phyloP scores from a whole-genome alignment of 2,797 vertebrate genomes.

The Microtus agrestis region DNA sequence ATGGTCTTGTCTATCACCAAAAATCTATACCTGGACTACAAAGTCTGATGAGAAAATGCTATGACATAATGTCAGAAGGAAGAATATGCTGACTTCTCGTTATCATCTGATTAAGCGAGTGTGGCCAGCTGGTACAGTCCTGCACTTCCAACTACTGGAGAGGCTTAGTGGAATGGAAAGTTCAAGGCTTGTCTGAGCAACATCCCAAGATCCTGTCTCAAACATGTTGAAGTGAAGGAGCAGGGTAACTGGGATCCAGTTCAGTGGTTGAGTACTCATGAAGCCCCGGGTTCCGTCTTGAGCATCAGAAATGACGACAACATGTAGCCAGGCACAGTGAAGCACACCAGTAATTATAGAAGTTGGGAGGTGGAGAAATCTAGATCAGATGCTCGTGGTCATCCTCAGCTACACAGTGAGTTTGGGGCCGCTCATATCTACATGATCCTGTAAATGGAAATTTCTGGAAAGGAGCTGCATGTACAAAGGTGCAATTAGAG shows the following conservation, averaged over 20 bases:
- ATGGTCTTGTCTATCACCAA: background rate
- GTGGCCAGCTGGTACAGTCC: background rate
- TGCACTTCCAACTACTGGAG: no score
- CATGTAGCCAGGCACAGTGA: background rate
- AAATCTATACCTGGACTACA: background rate
- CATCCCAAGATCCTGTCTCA: background rate
- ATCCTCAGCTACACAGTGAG: background rate
- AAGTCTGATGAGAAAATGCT: background rate
- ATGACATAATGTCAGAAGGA: background rate
- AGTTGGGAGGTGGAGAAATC: background rate
- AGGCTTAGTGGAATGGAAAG: background rate
- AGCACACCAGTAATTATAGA: background rate
- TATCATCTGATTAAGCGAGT: background rate
- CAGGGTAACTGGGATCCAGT: background rate
- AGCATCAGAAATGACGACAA: background rate
- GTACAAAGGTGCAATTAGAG: background rate
- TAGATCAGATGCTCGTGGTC: background rate
- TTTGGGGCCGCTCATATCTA: background rate
- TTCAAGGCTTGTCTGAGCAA: background rate
- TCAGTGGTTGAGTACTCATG: background rate
- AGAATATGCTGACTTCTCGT: background rate
- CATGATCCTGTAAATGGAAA: background rate
- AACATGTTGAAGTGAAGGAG: background rate
- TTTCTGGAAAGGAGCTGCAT: background rate
- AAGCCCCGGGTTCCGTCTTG: background rate